These are phyloP conservation scores for Murina feae DNA, from an alignment of 2,113 vertebrate species.

Conservation along the genomic window DNA sequence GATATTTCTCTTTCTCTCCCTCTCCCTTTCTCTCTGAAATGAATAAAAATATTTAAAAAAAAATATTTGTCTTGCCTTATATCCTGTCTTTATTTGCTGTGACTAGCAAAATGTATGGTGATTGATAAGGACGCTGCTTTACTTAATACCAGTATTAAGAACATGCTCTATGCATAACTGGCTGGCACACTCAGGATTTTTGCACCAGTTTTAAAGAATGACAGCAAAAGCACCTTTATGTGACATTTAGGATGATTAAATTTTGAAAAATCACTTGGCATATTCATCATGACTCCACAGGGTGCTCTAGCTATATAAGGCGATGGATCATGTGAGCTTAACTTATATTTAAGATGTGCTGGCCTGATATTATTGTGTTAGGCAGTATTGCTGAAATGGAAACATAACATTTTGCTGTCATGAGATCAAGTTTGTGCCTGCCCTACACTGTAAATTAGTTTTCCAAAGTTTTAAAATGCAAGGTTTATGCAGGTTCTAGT, in stretches of 20 bases:
- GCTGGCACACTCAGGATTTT: constrained; percentile 69
- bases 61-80: constrained; percentile 42
- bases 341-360: constrained; percentile 84
- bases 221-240: constrained; percentile 90
- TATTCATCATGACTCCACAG: constrained; percentile 84
- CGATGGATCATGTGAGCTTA: constrained; percentile 86
- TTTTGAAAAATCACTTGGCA: constrained; percentile 86
- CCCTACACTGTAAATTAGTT: constrained; percentile 80
- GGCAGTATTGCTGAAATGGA: constrained; percentile 81
- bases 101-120: constrained; percentile 53
- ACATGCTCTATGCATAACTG: constrained; percentile 83
- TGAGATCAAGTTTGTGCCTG: constrained; percentile 79
- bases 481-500: constrained; percentile 68
- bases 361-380: constrained; percentile 83
- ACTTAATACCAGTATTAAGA: constrained; percentile 78
- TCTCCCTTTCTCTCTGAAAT: no score
- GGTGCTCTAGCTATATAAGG: constrained; percentile 83
- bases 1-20: no score
- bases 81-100: constrained; percentile 54
- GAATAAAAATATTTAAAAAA: neutral
- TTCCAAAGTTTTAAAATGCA: constrained; percentile 79
- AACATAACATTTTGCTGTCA: constrained; percentile 83
- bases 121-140: constrained; percentile 57
- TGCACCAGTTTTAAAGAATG: constrained; percentile 84
- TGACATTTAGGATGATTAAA: constrained; percentile 91